phyloP scores from a whole-genome alignment of 2,888 invertebrate genomes.

The Drosophila infuscata region DNA sequence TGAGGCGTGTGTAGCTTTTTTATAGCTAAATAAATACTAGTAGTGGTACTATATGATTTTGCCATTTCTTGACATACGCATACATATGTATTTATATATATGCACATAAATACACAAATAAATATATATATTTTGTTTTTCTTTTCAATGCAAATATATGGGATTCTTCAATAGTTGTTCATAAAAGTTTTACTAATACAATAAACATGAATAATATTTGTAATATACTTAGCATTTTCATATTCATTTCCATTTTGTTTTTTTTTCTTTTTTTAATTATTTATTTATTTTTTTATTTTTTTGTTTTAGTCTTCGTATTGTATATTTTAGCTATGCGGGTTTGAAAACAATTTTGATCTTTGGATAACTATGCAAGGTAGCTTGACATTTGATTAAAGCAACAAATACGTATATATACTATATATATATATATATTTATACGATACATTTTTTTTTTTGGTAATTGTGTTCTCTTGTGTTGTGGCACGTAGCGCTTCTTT shows the following conservation, averaged over 20 bases:
- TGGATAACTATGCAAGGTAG: constrained; percentile 78
- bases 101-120: constrained; percentile 39
- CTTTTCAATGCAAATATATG: constrained; percentile 59
- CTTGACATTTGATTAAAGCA: constrained; percentile 64
- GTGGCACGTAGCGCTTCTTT: constrained; percentile 60
- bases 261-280: constrained; percentile 3
- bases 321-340: constrained; percentile 75
- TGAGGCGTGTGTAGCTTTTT: constrained; percentile 22
- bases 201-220: constrained; percentile 74
- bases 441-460: constrained; percentile 17
- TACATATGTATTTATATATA: constrained; percentile 33
- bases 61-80: constrained; percentile 26
- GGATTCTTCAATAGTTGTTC: constrained; percentile 39
- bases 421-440: constrained; percentile 19
- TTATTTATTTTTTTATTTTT: constrained; percentile 2
- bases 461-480: constrained; percentile 32
- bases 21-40: constrained; percentile 53
- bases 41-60: constrained; percentile 42
- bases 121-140: constrained; percentile 25
- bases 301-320: constrained; percentile 33
- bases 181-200: constrained; percentile 75
- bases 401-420: constrained; percentile 47
- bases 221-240: constrained; percentile 42
- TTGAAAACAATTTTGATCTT: constrained; percentile 77
- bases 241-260: constrained; percentile 1